A percentile compares a stretch with the other conserved stretches of the same genome.
These are phyloP conservation scores for Aphelenchoides fujianensis DNA, from an alignment of 1,140 invertebrate species.

Conservation along the genomic window DNA sequence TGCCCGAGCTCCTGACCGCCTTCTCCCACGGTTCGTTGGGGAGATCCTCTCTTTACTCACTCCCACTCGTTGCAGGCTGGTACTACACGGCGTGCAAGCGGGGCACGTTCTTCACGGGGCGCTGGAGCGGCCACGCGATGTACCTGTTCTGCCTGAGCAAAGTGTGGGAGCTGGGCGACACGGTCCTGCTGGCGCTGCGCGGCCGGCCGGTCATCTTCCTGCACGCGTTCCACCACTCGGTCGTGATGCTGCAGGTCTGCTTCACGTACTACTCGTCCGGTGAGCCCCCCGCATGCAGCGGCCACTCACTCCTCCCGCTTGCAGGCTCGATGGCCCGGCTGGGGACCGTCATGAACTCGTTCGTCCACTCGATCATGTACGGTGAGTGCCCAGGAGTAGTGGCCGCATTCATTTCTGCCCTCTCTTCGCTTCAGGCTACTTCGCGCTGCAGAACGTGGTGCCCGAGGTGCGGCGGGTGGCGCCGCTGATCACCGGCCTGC, in stretches of 20 bases:
- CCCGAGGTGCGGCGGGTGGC: slow-evolving; percentile 17
- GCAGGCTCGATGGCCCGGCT: slow-evolving; percentile 68
- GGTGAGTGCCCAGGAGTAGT: slow-evolving; percentile 68
- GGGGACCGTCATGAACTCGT: slow-evolving; percentile 97
- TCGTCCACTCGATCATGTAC: slow-evolving; percentile 94
- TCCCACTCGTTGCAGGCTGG: slow-evolving; percentile 27
- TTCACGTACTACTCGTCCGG: slow-evolving; percentile 27
- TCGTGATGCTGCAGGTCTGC: slow-evolving; percentile 26
- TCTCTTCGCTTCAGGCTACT: background rate
- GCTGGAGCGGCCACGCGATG: slow-evolving; percentile 26
- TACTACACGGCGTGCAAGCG: slow-evolving; percentile 30
- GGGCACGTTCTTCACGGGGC: slow-evolving; percentile 25
- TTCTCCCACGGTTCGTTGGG: slow-evolving; percentile 14
- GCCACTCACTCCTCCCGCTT: background rate
- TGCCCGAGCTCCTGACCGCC: slow-evolving; percentile 25
- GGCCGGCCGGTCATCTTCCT: slow-evolving; percentile 27
- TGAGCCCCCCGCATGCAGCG: slow-evolving; percentile 12
- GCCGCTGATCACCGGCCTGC: slow-evolving; percentile 27
- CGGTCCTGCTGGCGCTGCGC: slow-evolving; percentile 27
- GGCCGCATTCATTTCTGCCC: background rate
- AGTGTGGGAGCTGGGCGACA: slow-evolving; percentile 35
- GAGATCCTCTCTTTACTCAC: background rate
- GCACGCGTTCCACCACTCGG: slow-evolving; percentile 30
- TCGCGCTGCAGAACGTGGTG: slow-evolving; percentile 17
- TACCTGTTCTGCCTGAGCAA: slow-evolving; percentile 30